phyloP scores from a whole-genome alignment of 2,888 invertebrate species.

The Baronia brevicornis region DNA sequence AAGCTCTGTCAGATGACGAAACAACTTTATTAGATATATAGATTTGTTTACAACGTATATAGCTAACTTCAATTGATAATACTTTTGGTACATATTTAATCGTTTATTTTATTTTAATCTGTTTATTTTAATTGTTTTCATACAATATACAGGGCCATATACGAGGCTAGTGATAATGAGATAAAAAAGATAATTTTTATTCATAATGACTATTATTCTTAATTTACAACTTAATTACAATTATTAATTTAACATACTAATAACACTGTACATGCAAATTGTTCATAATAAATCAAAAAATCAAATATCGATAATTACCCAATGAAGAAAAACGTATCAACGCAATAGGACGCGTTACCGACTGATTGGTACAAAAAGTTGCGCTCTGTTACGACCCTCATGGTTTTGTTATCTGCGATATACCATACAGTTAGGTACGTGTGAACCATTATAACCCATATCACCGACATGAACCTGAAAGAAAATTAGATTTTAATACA shows the following conservation, averaged over 20 bases:
- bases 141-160: too few relatives aligned
- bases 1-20: too few relatives aligned
- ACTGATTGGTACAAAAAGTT: conserved; percentile 88
- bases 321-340: conserved; percentile 91
- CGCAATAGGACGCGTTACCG: conserved; percentile 89
- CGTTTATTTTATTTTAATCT: too few relatives aligned
- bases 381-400: conserved; percentile 83
- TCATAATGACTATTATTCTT: too few relatives aligned
- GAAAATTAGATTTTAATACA: conserved; percentile 8
- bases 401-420: conserved; percentile 83
- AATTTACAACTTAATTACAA: conserved; percentile 5
- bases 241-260: too few relatives aligned
- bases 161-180: too few relatives aligned
- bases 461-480: conserved; percentile 80
- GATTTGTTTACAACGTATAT: too few relatives aligned
- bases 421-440: conserved; percentile 88
- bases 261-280: conserved; percentile 76
- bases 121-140: too few relatives aligned
- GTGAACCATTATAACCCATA: conserved; percentile 90
- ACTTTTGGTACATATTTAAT: too few relatives aligned
- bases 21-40: too few relatives aligned
- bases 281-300: conserved; percentile 52
- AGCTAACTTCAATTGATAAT: too few relatives aligned
- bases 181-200: too few relatives aligned
- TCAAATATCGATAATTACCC: conserved; percentile 67